These are phyloP conservation scores for Panthera tigris DNA, from an alignment of 2,113 vertebrate species.

Conservation along the genomic window DNA sequence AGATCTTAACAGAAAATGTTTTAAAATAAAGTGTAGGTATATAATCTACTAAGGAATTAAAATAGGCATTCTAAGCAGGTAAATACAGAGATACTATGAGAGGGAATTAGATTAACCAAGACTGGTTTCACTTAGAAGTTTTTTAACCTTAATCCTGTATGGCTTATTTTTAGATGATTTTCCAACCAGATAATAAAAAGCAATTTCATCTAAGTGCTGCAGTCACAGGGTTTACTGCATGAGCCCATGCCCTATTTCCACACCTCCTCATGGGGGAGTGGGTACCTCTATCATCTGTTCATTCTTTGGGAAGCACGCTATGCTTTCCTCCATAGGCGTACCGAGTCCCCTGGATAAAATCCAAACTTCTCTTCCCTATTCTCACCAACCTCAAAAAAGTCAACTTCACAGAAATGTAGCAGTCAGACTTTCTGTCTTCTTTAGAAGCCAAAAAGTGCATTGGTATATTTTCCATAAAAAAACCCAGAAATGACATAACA, in stretches of 20 bases:
- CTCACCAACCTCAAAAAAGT: not conserved
- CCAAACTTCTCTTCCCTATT: slow-evolving; percentile 9
- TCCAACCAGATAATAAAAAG: slow-evolving; percentile 59
- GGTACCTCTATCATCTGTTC: not conserved
- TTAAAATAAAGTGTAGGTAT: slow-evolving; percentile 36
- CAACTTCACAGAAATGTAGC: not conserved
- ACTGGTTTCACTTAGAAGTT: slow-evolving; percentile 9
- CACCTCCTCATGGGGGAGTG: not conserved
- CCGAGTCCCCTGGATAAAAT: not conserved
- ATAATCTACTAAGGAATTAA: not conserved
- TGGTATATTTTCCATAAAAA: not conserved
- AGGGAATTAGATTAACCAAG: slow-evolving; percentile 39
- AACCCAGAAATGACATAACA: not conserved
- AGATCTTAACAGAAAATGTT: slow-evolving; percentile 45
- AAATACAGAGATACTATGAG: not conserved
- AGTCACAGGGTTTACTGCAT: not conserved
- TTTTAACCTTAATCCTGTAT: slow-evolving; percentile 9
- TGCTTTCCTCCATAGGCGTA: not conserved
- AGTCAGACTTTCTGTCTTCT: not conserved
- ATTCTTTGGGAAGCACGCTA: not conserved
- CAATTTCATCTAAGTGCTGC: slow-evolving; percentile 32
- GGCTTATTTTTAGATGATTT: slow-evolving; percentile 55
- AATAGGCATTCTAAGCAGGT: not conserved
- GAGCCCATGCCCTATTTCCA: not conserved
- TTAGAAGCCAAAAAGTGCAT: not conserved